Evolutionary conservation across 2,113 vertebrate species (phyloP).

Genomic region (Prunella himalayana): DNA sequence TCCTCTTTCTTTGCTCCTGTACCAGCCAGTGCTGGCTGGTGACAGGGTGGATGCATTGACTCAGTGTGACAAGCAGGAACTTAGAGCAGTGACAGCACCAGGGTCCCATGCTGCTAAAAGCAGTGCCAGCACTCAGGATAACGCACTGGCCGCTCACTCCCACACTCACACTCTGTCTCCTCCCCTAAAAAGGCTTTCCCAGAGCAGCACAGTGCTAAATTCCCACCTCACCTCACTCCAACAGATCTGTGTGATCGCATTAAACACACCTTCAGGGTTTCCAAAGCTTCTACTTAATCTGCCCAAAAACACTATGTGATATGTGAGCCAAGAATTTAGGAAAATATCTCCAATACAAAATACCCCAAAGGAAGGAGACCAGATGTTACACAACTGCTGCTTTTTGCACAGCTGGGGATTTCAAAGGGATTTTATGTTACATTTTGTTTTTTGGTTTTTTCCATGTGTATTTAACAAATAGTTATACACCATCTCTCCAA

Average conservation of each 20-base stretch:
- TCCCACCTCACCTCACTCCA: background rate
- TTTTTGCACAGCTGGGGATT: background rate
- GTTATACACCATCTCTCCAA: background rate
- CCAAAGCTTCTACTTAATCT: background rate
- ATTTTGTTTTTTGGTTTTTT: background rate
- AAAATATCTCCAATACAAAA: background rate
- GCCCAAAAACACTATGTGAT: background rate
- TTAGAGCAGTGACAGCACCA: background rate
- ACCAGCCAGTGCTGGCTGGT: background rate
- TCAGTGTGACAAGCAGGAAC: background rate
- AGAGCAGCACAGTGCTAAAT: background rate
- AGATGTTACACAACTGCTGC: background rate
- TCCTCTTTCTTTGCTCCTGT: background rate
- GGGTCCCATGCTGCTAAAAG: background rate
- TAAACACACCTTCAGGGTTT: background rate
- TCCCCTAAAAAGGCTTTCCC: background rate
- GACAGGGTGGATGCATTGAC: background rate
- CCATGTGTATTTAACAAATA: background rate
- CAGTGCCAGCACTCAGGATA: background rate
- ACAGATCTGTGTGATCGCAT: background rate
- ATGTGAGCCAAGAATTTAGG: background rate
- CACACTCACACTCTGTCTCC: fast-evolving
- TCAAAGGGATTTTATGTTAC: background rate
- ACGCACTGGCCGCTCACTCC: fast-evolving
- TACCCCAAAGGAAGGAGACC: background rate